Evolutionary conservation across 2,797 vertebrate species (phyloP).

Genomic region (Darevskia mixta): DNA sequence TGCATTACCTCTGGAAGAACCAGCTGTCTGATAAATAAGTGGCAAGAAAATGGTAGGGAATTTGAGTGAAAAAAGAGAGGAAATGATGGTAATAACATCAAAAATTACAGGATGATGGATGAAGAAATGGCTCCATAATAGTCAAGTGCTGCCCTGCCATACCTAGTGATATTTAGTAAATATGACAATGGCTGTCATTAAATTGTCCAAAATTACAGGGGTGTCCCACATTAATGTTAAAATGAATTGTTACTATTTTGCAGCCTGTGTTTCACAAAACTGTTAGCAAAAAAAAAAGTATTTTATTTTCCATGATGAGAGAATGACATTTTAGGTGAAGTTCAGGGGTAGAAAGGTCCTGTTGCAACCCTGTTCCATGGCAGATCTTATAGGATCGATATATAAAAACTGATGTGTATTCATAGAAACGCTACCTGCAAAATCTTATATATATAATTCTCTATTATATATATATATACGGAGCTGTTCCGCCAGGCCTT

Average conservation of each 20-base stretch:
- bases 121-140: background rate
- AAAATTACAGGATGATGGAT: slow-evolving; percentile 49
- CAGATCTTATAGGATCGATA: background rate
- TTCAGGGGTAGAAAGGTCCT: background rate
- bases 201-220: accelerated
- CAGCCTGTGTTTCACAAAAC: accelerated
- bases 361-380: background rate
- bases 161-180: slow-evolving; percentile 25
- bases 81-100: slow-evolving; percentile 52
- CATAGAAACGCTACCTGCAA: background rate
- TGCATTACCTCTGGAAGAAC: slow-evolving; percentile 48
- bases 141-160: slow-evolving; percentile 24
- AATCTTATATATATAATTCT: background rate
- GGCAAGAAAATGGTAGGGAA: slow-evolving; percentile 60
- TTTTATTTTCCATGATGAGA: slow-evolving; percentile 9
- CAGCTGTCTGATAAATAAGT: slow-evolving; percentile 39
- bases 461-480: too few relatives aligned
- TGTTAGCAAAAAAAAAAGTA: accelerated
- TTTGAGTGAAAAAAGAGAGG: slow-evolving; percentile 14
- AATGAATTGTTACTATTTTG: slow-evolving; percentile 21
- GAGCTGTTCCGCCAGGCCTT: too few relatives aligned
- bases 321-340: background rate
- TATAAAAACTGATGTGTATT: background rate
- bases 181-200: background rate
- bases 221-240: background rate